These are phyloP conservation scores for Cheilinus undulatus DNA, from an alignment of 2,113 vertebrate species.

Conservation along the genomic window DNA sequence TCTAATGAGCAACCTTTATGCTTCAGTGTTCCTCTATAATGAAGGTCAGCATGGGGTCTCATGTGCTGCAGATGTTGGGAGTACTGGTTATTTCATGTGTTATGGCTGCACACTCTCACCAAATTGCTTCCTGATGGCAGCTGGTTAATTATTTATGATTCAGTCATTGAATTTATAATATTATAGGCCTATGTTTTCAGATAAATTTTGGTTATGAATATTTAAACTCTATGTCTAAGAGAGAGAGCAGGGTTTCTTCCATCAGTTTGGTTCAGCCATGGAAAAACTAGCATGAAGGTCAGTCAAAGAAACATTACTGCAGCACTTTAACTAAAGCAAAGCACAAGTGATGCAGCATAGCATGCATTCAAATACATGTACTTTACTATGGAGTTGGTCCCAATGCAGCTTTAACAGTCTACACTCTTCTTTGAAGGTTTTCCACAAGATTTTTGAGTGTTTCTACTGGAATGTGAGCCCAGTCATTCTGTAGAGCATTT, in stretches of 20 bases:
- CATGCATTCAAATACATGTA: too few species aligned
- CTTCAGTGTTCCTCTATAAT: not conserved
- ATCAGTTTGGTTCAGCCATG: not conserved
- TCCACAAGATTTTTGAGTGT: too few species aligned
- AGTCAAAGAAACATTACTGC: too few species aligned
- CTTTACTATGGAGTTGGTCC: too few species aligned
- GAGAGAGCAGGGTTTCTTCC: not conserved
- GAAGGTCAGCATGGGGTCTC: not conserved
- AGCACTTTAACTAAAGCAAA: too few species aligned
- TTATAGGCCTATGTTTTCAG: not conserved
- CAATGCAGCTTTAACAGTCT: too few species aligned
- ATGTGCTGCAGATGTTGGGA: not conserved
- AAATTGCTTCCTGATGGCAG: not conserved
- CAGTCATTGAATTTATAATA: too few species aligned
- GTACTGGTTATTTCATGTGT: not conserved
- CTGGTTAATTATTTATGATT: not conserved
- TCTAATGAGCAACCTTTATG: not conserved
- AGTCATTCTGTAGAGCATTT: too few species aligned
- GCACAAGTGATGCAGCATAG: too few species aligned
- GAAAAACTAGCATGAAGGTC: too few species aligned
- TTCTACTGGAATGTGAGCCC: too few species aligned
- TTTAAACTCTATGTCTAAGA: slow-evolving; percentile 2
- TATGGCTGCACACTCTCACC: not conserved
- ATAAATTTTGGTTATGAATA: not conserved
- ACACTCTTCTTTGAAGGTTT: too few species aligned